phyloP scores from a whole-genome alignment of 2,888 invertebrate genomes.

The Palloptera scutellata region DNA sequence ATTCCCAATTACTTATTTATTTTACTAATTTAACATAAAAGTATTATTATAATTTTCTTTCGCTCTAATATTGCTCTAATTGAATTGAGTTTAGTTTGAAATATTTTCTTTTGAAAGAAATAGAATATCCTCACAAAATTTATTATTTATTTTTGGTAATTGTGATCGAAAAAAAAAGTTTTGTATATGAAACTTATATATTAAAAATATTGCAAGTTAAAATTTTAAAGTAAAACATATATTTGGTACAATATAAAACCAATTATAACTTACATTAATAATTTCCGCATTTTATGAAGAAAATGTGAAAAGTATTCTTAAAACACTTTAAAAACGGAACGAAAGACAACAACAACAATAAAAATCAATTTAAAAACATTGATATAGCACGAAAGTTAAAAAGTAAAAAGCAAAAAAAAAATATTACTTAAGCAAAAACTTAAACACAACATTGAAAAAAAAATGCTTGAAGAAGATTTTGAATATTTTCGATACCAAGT shows the following conservation, averaged over 20 bases:
- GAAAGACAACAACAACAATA: not conserved
- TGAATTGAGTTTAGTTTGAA: not conserved
- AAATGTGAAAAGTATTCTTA: not conserved
- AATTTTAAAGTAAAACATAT: conserved; percentile 2
- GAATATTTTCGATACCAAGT: conserved; percentile 1
- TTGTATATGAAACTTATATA: not conserved
- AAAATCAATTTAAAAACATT: not conserved
- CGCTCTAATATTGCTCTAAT: too few species aligned
- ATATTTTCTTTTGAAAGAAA: conserved; percentile 1
- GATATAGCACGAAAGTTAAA: not conserved
- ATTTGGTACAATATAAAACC: not conserved
- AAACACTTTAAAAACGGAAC: not conserved
- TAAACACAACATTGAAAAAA: not conserved
- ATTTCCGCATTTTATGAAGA: conserved; percentile 37
- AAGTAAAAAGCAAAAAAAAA: too few species aligned
- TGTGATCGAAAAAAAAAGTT: not conserved
- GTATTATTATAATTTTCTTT: too few species aligned
- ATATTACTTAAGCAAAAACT: not conserved
- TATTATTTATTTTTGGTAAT: not conserved
- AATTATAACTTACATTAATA: conserved; percentile 35
- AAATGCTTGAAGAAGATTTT: not conserved
- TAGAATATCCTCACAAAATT: conserved; percentile 11
- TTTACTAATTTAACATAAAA: conserved; percentile 12
- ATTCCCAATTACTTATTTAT: too few species aligned
- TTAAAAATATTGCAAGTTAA: not conserved